These are phyloP conservation scores for Campaea margaritaria DNA, from an alignment of 2,888 invertebrate species.

Conservation along the genomic window DNA sequence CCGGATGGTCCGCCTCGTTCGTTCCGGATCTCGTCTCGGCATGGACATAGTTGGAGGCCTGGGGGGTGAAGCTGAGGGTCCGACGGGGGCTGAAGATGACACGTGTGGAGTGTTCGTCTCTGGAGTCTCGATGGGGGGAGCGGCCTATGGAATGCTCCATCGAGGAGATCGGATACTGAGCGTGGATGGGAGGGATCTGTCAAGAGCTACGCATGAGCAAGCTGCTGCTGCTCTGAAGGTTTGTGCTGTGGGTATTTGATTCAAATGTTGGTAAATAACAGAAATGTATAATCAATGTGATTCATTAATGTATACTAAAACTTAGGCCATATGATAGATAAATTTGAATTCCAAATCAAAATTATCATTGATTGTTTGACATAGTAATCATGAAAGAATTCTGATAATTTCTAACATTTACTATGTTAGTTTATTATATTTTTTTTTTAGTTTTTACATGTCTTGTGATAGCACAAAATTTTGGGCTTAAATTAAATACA, in stretches of 20 bases:
- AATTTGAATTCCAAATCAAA: too few species aligned
- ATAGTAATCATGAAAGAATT: too few species aligned
- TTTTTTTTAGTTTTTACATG: too few species aligned
- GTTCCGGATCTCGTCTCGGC: slow-evolving; percentile 79
- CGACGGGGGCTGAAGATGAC: slow-evolving; percentile 67
- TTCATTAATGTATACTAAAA: too few species aligned
- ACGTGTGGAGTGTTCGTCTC: slow-evolving; percentile 81
- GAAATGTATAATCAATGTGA: too few species aligned
- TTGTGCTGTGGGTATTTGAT: slow-evolving; percentile 23
- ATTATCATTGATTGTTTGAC: too few species aligned
- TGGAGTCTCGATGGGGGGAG: slow-evolving; percentile 74
- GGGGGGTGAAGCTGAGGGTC: slow-evolving; percentile 71
- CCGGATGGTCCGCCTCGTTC: slow-evolving; percentile 78
- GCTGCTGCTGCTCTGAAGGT: slow-evolving; percentile 89
- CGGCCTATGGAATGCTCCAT: slow-evolving; percentile 83
- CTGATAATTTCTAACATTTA: too few species aligned
- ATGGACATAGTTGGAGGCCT: slow-evolving; percentile 83
- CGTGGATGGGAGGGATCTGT: slow-evolving; percentile 90
- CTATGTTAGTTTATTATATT: too few species aligned
- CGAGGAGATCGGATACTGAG: slow-evolving; percentile 90
- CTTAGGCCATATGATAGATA: too few species aligned
- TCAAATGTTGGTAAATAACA: not conserved
- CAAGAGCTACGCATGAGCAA: slow-evolving; percentile 90
- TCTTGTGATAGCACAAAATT: too few species aligned
- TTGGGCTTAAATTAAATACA: too few species aligned